Evolutionary conservation across 1,140 invertebrate species (phyloP).

Genomic region (Caenorhabditis brenneri): DNA sequence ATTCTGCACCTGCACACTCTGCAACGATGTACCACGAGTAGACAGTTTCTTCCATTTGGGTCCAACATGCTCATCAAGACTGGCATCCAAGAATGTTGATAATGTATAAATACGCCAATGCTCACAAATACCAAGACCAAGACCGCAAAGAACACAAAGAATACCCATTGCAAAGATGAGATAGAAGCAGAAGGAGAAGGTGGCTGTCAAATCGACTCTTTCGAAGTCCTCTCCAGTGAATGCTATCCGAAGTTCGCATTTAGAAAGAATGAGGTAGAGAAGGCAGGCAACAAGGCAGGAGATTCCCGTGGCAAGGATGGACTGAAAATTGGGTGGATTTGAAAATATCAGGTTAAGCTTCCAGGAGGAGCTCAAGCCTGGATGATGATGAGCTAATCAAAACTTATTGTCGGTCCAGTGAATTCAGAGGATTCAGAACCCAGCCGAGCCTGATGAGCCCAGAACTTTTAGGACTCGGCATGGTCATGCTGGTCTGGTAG

Average conservation of each 20-base stretch:
- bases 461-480: too few relatives aligned
- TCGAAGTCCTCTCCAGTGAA: constrained; percentile 56
- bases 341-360: too few relatives aligned
- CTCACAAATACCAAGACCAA: constrained; percentile 61
- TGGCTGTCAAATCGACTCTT: constrained; percentile 49
- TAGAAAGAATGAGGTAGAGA: constrained; percentile 60
- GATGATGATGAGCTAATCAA: too few relatives aligned
- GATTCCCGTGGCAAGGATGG: constrained; percentile 63
- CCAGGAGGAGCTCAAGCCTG: too few relatives aligned
- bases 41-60: constrained; percentile 53
- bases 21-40: neutral
- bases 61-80: constrained; percentile 62
- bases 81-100: constrained; percentile 63
- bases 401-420: too few relatives aligned
- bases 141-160: constrained; percentile 60
- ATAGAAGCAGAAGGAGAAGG: constrained; percentile 65
- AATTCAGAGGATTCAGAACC: too few relatives aligned
- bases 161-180: constrained; percentile 65
- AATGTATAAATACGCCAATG: constrained; percentile 65
- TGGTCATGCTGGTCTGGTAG: too few relatives aligned
- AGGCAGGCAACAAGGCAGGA: constrained; percentile 61
- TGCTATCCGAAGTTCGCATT: constrained; percentile 61
- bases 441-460: too few relatives aligned
- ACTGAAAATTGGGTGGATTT: too few relatives aligned
- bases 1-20: neutral